Evolutionary conservation across 2,113 vertebrate genomes (phyloP).

Genomic region (Osmerus mordax): DNA sequence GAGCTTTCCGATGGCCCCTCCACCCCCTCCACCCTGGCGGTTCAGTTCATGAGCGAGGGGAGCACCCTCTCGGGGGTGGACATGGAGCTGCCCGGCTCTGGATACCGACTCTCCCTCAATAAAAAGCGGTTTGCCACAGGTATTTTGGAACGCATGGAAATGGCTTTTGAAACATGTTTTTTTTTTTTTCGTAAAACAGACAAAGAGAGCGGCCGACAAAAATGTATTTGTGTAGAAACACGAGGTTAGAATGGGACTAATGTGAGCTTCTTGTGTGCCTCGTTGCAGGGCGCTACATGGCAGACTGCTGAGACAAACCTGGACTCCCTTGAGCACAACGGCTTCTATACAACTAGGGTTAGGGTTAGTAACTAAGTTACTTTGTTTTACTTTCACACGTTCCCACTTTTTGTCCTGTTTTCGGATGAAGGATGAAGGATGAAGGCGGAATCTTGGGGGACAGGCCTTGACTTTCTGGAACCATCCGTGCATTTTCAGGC

Average conservation of each 20-base stretch:
- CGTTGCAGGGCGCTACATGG: constrained; percentile 92
- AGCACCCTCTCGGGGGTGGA: constrained; percentile 90
- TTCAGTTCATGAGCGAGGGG: constrained; percentile 92
- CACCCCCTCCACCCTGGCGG: constrained; percentile 87
- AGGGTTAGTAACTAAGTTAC: constrained; percentile 31
- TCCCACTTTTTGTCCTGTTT: constrained; percentile 23
- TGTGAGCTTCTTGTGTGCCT: constrained; percentile 37
- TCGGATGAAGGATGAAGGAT: constrained; percentile 28
- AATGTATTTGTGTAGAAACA: too few relatives aligned
- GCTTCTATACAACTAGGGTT: constrained; percentile 27
- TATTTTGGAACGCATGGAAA: constrained; percentile 34
- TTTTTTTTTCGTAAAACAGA: too few relatives aligned
- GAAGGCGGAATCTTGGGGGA: neutral
- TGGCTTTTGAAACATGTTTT: too few relatives aligned
- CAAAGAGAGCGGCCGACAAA: too few relatives aligned
- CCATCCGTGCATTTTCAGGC: constrained; percentile 53
- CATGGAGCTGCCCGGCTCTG: constrained; percentile 85
- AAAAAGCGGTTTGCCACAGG: constrained; percentile 97
- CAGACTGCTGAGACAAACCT: constrained; percentile 82
- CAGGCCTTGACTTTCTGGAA: constrained; percentile 60
- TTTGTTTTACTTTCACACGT: constrained; percentile 26
- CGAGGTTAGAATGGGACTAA: neutral
- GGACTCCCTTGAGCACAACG: constrained; percentile 45
- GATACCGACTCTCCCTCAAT: constrained; percentile 89
- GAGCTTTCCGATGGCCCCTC: constrained; percentile 90